Evolutionary conservation across 53 echinoderm and acorn worm species (phyloP).

Genomic region (Astropecten irregularis): DNA sequence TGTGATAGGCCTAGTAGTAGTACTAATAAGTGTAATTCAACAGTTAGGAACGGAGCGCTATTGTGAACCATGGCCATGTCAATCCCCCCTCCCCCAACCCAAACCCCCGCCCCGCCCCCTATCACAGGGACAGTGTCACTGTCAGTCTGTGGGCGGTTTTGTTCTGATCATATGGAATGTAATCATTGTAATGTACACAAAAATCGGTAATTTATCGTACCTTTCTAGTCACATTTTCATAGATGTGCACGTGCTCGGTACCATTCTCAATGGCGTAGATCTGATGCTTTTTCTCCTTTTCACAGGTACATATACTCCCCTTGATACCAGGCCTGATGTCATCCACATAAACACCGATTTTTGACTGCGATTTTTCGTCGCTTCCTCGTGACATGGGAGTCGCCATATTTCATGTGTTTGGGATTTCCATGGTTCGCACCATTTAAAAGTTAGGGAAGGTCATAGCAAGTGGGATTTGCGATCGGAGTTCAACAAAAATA

Average conservation of each 20-base stretch:
- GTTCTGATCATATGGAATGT: too few species aligned
- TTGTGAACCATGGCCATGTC: too few species aligned
- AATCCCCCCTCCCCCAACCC: too few species aligned
- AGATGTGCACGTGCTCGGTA: conserved; percentile 34
- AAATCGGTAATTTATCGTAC: not conserved
- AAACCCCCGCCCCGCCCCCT: too few species aligned
- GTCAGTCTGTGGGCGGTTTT: too few species aligned
- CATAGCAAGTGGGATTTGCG: too few species aligned
- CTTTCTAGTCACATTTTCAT: conserved; percentile 31
- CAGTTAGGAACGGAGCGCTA: not conserved
- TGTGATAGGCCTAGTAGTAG: too few species aligned
- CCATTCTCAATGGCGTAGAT: conserved; percentile 32
- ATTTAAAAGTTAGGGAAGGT: too few species aligned
- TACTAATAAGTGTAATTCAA: not conserved
- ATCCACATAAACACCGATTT: conserved; percentile 8
- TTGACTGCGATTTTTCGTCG: not conserved
- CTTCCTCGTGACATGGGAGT: not conserved
- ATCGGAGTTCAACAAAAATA: too few species aligned
- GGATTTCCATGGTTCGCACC: too few species aligned
- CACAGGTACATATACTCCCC: not conserved
- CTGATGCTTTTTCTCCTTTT: conserved; percentile 11
- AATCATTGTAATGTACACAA: too few species aligned
- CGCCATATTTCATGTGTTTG: conserved; percentile 15
- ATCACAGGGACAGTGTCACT: too few species aligned
- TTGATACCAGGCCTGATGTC: conserved; percentile 12